phyloP scores from a whole-genome alignment of 2,888 invertebrate species.

The Cerastis leucographa region DNA sequence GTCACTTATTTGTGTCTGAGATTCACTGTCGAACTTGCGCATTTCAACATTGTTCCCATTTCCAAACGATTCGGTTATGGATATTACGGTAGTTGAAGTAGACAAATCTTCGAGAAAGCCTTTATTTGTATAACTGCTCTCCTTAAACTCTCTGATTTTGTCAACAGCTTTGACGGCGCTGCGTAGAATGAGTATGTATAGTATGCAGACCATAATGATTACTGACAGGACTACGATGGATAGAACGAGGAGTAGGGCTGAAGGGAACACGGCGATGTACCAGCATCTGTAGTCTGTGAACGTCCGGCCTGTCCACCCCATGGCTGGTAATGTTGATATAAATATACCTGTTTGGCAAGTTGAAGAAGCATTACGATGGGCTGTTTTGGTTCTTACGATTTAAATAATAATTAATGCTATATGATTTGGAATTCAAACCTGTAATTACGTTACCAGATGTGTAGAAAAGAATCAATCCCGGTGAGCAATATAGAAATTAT shows the following conservation, averaged over 20 bases:
- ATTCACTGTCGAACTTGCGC: constrained; percentile 50
- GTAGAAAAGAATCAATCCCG: background rate
- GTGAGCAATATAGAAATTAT: background rate
- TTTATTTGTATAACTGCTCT: constrained; percentile 75
- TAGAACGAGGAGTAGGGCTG: constrained; percentile 86
- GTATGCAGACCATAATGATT: constrained; percentile 78
- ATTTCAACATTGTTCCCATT: constrained; percentile 52
- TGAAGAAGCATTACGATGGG: constrained; percentile 11
- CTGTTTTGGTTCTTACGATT: background rate
- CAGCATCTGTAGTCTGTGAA: constrained; percentile 89
- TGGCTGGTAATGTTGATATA: constrained; percentile 77
- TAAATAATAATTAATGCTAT: background rate
- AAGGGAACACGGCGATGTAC: constrained; percentile 90
- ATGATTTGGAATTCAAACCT: background rate
- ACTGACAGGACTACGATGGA: constrained; percentile 87
- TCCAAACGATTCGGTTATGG: constrained; percentile 63
- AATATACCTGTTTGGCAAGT: constrained; percentile 74
- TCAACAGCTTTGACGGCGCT: constrained; percentile 89
- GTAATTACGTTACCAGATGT: background rate
- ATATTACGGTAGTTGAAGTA: constrained; percentile 67
- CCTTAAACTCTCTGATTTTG: constrained; percentile 83
- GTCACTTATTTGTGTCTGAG: constrained; percentile 45
- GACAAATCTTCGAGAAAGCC: constrained; percentile 76
- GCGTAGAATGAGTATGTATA: constrained; percentile 90
- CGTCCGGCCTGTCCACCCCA: constrained; percentile 85